Conservation (phyloP, 2,888 invertebrate species). For the Synergus laeviventris region DNA sequence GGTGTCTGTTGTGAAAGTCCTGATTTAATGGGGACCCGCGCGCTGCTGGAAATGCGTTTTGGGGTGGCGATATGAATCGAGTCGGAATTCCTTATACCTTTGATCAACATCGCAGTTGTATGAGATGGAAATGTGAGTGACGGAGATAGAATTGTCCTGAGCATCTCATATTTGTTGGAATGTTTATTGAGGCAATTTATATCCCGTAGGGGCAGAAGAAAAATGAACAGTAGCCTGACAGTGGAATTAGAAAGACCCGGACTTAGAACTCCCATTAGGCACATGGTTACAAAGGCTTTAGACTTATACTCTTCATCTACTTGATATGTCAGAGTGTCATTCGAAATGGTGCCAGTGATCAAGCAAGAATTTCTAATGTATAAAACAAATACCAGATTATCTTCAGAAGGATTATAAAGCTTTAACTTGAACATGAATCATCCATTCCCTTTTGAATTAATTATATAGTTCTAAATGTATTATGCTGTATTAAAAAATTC, state of each 20-base stretch:
- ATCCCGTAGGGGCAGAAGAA: conserved; percentile 42
- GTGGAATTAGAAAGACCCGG: conserved; percentile 26
- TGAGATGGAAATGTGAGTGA: background rate
- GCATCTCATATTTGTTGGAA: conserved; percentile 35
- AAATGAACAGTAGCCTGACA: conserved; percentile 43
- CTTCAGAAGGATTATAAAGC: background rate
- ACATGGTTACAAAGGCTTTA: conserved; percentile 16
- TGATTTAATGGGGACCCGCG: conserved; percentile 55
- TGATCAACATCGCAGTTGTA: conserved; percentile 29
- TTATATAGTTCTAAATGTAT: background rate
- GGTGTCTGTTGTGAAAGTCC: conserved; percentile 55
- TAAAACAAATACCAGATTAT: conserved; percentile 7
- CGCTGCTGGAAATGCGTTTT: conserved; percentile 53
- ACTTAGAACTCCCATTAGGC: conserved; percentile 24
- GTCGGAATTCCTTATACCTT: conserved; percentile 37
- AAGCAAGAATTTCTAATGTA: conserved; percentile 23
- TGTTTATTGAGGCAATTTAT: conserved; percentile 45
- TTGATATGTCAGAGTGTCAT: conserved; percentile 12
- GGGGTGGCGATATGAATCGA: conserved; percentile 52
- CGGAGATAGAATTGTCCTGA: conserved; percentile 40
- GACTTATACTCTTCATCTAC: conserved; percentile 11
- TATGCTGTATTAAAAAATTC: background rate
- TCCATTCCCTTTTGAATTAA: background rate
- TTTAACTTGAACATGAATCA: background rate
- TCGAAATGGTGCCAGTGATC: conserved; percentile 1